Percentiles rank a stretch among this genome's conserved stretches.
Conservation (phyloP, 2,888 invertebrate species). For the Latheticus oryzae region DNA sequence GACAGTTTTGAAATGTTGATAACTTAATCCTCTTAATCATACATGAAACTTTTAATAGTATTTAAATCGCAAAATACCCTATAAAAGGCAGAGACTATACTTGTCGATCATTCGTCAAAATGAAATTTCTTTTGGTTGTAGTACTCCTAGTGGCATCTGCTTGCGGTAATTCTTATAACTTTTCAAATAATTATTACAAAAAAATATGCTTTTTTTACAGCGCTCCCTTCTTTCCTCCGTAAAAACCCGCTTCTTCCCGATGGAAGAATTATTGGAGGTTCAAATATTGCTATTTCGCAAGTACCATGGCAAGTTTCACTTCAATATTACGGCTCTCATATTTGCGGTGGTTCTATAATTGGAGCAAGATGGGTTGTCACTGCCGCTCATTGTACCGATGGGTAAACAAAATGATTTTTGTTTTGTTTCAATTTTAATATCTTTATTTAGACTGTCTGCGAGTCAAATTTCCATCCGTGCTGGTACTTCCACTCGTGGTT, state of each 20-base stretch:
- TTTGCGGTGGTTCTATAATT: conserved; percentile 68
- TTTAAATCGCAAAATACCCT: no score
- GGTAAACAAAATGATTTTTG: conserved; percentile 46
- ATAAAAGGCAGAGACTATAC: no score
- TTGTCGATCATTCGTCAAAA: conserved; percentile 6
- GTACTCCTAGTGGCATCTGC: conserved; percentile 13
- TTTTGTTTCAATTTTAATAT: background rate
- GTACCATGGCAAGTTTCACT: conserved; percentile 69
- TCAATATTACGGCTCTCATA: conserved; percentile 65
- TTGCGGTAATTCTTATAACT: conserved; percentile 14
- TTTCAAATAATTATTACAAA: background rate
- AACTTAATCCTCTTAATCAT: no score
- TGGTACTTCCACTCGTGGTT: conserved; percentile 40
- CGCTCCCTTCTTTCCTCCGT: conserved; percentile 22
- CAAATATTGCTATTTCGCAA: conserved; percentile 64
- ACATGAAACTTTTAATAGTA: no score
- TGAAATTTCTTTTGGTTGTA: conserved; percentile 12
- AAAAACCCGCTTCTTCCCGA: conserved; percentile 22
- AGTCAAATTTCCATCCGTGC: conserved; percentile 27
- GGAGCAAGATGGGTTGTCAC: conserved; percentile 66
- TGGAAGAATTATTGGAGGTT: conserved; percentile 63
- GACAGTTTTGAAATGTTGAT: no score
- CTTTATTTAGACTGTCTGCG: conserved; percentile 8
- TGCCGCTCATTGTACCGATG: conserved; percentile 66
- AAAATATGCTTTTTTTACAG: background rate